These are phyloP conservation scores for Scaptomyza pallida DNA, from an alignment of 1,140 invertebrate genomes.

Conservation along the genomic window DNA sequence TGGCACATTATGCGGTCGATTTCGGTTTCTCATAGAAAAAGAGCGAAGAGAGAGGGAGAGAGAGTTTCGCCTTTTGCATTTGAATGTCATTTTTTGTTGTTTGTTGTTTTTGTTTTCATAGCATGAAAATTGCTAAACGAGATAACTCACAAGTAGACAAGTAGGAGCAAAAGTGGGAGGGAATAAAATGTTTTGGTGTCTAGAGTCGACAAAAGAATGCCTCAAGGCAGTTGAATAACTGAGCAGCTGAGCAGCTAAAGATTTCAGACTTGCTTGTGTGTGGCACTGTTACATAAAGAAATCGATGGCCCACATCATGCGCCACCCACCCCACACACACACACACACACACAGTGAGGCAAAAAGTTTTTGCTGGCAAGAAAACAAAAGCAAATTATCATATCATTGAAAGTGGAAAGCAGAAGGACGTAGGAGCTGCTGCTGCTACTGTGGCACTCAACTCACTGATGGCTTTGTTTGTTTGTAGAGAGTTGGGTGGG, in stretches of 20 bases:
- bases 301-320: conserved; percentile 36
- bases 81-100: conserved; percentile 69
- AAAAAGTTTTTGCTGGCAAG: conserved; percentile 57
- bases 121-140: conserved; percentile 68
- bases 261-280: conserved; percentile 17
- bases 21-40: conserved; percentile 57
- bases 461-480: conserved; percentile 47
- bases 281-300: conserved; percentile 52
- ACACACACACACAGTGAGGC: conserved; percentile 5
- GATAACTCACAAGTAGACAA: conserved; percentile 40
- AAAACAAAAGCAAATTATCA: conserved; percentile 78
- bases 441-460: conserved; percentile 21
- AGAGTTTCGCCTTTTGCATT: conserved; percentile 53
- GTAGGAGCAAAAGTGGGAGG: background rate
- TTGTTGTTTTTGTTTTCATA: conserved; percentile 17
- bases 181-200: conserved; percentile 23
- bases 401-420: conserved; percentile 64
- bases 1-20: conserved; percentile 82
- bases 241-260: conserved; percentile 36
- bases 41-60: background rate
- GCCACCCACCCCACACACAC: no score
- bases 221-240: conserved; percentile 31
- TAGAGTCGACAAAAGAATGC: conserved; percentile 34
- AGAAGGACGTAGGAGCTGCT: conserved; percentile 1
- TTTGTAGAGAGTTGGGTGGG: no score